Conservation (phyloP, 2,797 vertebrate species). For the Lateolabrax maculatus region DNA sequence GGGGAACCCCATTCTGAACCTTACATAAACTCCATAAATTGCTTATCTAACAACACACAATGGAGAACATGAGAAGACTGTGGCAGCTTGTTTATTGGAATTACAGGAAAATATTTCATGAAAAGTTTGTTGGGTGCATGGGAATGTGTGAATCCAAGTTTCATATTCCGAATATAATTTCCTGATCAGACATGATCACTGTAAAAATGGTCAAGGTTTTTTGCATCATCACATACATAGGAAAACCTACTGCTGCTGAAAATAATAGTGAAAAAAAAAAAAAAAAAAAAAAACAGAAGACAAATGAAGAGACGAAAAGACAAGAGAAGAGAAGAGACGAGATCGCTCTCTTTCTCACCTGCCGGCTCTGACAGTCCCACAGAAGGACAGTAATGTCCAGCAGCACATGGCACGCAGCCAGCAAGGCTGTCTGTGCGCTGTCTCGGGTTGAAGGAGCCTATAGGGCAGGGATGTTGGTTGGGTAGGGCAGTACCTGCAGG, state of each 20-base stretch:
- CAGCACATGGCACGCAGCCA: slow-evolving; percentile 87
- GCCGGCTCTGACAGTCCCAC: slow-evolving; percentile 87
- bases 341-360: slow-evolving; percentile 79
- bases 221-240: too few species aligned
- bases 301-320: background rate
- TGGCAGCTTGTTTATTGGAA: slow-evolving; percentile 4
- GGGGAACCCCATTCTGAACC: background rate
- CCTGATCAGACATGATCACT: too few species aligned
- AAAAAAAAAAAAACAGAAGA: background rate
- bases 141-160: background rate
- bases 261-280: too few species aligned
- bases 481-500: slow-evolving; percentile 86
- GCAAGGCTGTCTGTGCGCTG: slow-evolving; percentile 67
- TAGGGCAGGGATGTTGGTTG: slow-evolving; percentile 89
- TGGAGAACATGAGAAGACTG: background rate
- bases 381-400: slow-evolving; percentile 90
- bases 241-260: too few species aligned
- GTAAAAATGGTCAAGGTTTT: too few species aligned
- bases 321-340: slow-evolving; percentile 5
- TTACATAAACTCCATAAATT: background rate
- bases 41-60: background rate
- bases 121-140: background rate
- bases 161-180: background rate
- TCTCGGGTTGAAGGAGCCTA: slow-evolving; percentile 88
- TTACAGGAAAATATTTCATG: background rate